Percentiles rank a stretch among this genome's conserved stretches.
Conservation (phyloP, 2,888 invertebrate species). For the Allophyes oxyacanthae region DNA sequence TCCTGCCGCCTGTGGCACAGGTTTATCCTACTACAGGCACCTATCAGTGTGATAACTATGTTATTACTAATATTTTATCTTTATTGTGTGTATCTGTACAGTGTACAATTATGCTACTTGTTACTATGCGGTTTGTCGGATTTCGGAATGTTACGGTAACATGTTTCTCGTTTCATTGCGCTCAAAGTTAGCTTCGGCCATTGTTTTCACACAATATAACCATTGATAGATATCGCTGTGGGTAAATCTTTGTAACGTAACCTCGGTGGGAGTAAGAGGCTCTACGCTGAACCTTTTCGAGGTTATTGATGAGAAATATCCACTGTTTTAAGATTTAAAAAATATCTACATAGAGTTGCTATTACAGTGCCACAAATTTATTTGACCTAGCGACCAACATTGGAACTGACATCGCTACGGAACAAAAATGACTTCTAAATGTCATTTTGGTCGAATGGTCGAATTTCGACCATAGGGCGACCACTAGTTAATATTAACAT, state of each 20-base stretch:
- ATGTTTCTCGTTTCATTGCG: conserved; percentile 30
- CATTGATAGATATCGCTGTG: conserved; percentile 46
- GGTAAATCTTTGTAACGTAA: conserved; percentile 38
- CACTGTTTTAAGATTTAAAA: not conserved
- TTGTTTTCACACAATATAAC: conserved; percentile 48
- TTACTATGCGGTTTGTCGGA: not conserved
- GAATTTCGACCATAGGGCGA: too few species aligned
- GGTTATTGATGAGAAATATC: conserved; percentile 28
- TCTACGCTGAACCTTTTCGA: conserved; percentile 15
- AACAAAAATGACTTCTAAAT: too few species aligned
- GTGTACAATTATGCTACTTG: not conserved
- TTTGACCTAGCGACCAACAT: too few species aligned
- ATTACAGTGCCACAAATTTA: not conserved
- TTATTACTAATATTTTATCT: too few species aligned
- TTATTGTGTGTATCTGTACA: too few species aligned
- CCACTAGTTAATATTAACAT: too few species aligned
- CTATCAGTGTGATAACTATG: too few species aligned
- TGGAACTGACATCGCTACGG: too few species aligned
- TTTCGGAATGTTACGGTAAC: not conserved
- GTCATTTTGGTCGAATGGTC: too few species aligned
- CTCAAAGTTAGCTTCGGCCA: conserved; percentile 30
- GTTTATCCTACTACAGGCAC: too few species aligned
- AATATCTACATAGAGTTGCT: not conserved
- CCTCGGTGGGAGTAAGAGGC: conserved; percentile 24
- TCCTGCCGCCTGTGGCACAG: too few species aligned